A percentile compares a stretch with the other conserved stretches of the same genome.
Conservation (phyloP, 2,797 vertebrate species). For the Clamator glandarius region DNA sequence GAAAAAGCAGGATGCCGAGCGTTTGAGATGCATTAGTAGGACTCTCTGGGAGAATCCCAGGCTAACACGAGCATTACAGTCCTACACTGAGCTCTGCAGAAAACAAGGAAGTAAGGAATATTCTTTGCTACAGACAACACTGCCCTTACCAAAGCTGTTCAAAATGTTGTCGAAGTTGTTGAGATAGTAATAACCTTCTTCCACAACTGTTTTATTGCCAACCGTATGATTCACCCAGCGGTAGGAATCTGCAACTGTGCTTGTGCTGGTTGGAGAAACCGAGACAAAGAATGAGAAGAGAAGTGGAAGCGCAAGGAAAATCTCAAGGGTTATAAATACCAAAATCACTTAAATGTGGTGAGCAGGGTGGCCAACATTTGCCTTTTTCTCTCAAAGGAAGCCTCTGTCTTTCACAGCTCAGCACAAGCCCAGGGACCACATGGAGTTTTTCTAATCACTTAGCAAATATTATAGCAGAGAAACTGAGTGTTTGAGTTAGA, state of each 20-base stretch:
- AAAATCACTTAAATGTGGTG: neutral
- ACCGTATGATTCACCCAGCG: conserved; percentile 85
- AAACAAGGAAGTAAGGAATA: neutral
- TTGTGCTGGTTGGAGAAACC: conserved; percentile 77
- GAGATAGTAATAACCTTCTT: conserved; percentile 97
- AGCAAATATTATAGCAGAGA: neutral
- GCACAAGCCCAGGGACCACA: neutral
- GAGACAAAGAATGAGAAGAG: neutral
- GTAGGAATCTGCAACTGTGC: conserved; percentile 93
- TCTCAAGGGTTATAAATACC: neutral
- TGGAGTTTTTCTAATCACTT: neutral
- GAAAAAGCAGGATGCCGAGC: neutral
- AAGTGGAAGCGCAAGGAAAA: neutral
- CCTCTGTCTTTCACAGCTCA: neutral
- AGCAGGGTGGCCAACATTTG: neutral
- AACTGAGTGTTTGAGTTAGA: neutral
- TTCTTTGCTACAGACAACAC: neutral
- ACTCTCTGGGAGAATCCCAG: neutral
- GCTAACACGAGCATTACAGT: neutral
- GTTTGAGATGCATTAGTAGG: neutral
- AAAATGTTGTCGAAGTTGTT: conserved; percentile 98
- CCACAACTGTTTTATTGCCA: conserved; percentile 88
- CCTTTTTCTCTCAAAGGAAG: neutral
- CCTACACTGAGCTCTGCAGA: neutral
- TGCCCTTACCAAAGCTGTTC: conserved; percentile 92